Conservation (phyloP, 2,888 invertebrate genomes). For the Rhogogaster chlorosoma region DNA sequence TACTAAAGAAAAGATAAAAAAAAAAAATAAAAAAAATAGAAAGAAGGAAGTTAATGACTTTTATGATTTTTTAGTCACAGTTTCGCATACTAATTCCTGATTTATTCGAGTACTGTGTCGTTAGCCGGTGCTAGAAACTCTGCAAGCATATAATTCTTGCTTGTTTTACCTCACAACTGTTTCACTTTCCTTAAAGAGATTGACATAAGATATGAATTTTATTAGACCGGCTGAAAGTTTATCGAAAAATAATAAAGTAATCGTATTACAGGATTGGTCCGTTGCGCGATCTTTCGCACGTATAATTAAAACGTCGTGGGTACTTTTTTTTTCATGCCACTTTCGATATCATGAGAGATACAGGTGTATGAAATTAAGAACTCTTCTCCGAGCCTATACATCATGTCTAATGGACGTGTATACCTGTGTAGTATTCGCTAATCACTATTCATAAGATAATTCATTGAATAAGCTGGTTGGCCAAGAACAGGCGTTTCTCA, state of each 20-base stretch:
- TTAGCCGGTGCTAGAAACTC: not conserved
- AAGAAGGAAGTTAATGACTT: not conserved
- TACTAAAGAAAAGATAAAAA: not conserved
- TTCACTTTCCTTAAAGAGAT: conserved; percentile 24
- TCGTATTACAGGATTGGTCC: not conserved
- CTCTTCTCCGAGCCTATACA: not conserved
- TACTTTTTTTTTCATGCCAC: not conserved
- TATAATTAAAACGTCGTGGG: not conserved
- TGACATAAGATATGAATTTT: not conserved
- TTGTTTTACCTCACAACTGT: not conserved
- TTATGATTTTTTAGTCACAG: not conserved
- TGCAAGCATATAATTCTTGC: not conserved
- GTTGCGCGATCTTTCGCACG: not conserved
- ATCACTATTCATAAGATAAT: conserved; percentile 6
- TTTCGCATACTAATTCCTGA: not conserved
- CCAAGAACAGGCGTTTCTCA: not conserved
- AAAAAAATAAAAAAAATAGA: not conserved
- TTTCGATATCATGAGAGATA: not conserved
- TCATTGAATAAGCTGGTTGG: not conserved
- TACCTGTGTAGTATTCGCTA: not conserved
- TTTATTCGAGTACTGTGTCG: not conserved
- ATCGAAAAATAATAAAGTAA: not conserved
- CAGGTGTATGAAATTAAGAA: not conserved
- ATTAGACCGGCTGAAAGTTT: not conserved
- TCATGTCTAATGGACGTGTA: not conserved